These are phyloP conservation scores for Anser cygnoides DNA, from an alignment of 2,113 vertebrate species.

Conservation along the genomic window DNA sequence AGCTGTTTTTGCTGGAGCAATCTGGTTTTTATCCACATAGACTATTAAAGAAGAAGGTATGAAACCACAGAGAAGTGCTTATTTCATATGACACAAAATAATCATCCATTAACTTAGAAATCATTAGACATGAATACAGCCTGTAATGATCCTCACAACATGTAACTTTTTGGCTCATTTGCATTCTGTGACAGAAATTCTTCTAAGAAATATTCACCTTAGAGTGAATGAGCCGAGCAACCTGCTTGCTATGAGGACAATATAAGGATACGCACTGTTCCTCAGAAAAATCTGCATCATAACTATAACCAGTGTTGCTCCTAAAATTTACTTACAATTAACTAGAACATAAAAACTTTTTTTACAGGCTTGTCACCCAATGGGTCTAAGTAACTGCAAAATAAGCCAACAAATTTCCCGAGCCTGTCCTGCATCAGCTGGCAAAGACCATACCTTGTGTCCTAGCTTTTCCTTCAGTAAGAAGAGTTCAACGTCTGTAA, in stretches of 20 bases:
- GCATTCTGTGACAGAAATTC: neutral
- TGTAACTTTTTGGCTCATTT: neutral
- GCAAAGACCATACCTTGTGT: neutral
- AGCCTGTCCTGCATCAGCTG: neutral
- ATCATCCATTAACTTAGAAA: neutral
- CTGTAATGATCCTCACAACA: neutral
- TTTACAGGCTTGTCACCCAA: neutral
- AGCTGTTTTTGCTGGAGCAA: neutral
- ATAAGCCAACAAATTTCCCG: neutral
- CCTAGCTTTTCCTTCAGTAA: neutral
- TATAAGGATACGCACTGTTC: neutral
- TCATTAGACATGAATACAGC: accelerated
- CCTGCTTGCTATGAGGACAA: neutral
- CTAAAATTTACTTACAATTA: neutral
- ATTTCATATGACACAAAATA: neutral
- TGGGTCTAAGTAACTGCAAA: neutral
- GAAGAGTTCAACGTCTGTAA: neutral
- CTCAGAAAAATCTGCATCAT: neutral
- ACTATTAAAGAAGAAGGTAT: neutral
- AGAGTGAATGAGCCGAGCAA: neutral
- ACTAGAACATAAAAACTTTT: neutral
- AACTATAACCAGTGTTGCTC: neutral
- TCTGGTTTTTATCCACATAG: neutral
- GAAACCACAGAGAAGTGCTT: neutral
- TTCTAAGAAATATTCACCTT: neutral